These are phyloP conservation scores for Drosophila pseudoananassae DNA, from an alignment of 1,140 invertebrate genomes.

Conservation along the genomic window DNA sequence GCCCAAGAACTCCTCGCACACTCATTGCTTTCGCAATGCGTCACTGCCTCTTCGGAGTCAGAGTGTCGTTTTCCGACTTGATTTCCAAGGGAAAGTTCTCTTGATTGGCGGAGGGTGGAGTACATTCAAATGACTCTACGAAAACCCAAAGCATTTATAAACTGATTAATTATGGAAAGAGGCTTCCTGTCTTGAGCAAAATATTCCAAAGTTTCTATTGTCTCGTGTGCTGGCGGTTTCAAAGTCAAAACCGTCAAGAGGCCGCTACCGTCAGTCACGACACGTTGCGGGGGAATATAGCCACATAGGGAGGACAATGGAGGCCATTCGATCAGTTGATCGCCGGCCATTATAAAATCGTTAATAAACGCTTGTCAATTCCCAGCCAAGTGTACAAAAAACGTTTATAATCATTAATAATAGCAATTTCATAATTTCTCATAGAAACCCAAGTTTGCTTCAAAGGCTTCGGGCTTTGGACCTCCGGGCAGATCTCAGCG, in stretches of 20 bases:
- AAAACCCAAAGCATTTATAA: conserved; percentile 52
- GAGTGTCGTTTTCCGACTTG: conserved; percentile 9
- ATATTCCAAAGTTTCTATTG: conserved; percentile 35
- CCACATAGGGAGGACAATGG: conserved; percentile 41
- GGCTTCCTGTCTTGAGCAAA: conserved; percentile 78
- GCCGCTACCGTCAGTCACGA: conserved; percentile 71
- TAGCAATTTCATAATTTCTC: conserved; percentile 80
- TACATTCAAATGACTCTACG: conserved; percentile 16
- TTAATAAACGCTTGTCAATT: conserved; percentile 83
- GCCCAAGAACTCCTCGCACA: too few relatives aligned
- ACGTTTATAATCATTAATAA: conserved; percentile 83
- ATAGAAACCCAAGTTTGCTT: conserved; percentile 45
- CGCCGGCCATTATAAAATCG: conserved; percentile 77
- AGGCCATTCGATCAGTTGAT: conserved; percentile 67
- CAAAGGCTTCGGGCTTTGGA: neutral
- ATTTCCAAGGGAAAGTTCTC: neutral
- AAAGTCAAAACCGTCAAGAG: conserved; percentile 57
- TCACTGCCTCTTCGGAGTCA: conserved; percentile 50
- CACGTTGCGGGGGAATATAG: conserved; percentile 35
- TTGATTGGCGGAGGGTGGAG: neutral
- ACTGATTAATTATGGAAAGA: conserved; percentile 74
- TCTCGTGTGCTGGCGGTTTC: conserved; percentile 41
- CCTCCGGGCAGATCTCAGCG: conserved; percentile 23
- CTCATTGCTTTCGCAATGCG: conserved; percentile 58
- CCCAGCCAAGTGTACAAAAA: conserved; percentile 76